Conservation (phyloP, 2,888 invertebrate genomes). For the Scaptomyza polygonia region DNA sequence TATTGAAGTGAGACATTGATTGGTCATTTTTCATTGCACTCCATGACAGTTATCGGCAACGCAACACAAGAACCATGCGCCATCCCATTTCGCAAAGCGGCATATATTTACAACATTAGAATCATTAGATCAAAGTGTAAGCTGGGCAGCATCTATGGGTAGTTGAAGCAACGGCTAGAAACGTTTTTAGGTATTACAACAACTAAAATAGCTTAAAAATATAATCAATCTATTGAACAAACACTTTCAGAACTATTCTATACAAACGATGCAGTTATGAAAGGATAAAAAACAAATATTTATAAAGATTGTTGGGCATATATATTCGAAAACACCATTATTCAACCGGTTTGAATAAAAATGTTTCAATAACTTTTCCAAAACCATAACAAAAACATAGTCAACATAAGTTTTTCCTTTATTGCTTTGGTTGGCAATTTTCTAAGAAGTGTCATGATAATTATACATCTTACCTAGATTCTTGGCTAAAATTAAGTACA, state of each 20-base stretch:
- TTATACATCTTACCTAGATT: constrained; percentile 15
- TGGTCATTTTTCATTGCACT: constrained; percentile 83
- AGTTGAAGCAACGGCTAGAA: neutral
- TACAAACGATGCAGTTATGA: no score
- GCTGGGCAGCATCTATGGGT: constrained; percentile 30
- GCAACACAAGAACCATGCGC: constrained; percentile 56
- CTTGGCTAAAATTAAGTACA: constrained; percentile 46
- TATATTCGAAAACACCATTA: no score
- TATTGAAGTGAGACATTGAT: constrained; percentile 78
- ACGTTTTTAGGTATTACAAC: neutral
- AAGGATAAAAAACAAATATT: no score
- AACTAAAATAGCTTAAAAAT: no score
- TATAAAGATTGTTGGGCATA: no score
- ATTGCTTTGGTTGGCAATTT: constrained; percentile 6
- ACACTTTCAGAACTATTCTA: no score
- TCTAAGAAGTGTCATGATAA: constrained; percentile 9
- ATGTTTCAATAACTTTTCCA: no score
- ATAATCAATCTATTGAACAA: no score
- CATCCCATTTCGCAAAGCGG: constrained; percentile 33
- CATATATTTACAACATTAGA: constrained; percentile 70
- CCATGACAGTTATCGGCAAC: constrained; percentile 73
- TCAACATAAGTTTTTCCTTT: neutral
- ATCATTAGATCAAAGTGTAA: constrained; percentile 70
- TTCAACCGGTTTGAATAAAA: no score
- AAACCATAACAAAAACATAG: neutral